Evolutionary conservation across 2,113 vertebrate genomes (phyloP).

Genomic region (Oreochromis tanganicae): DNA sequence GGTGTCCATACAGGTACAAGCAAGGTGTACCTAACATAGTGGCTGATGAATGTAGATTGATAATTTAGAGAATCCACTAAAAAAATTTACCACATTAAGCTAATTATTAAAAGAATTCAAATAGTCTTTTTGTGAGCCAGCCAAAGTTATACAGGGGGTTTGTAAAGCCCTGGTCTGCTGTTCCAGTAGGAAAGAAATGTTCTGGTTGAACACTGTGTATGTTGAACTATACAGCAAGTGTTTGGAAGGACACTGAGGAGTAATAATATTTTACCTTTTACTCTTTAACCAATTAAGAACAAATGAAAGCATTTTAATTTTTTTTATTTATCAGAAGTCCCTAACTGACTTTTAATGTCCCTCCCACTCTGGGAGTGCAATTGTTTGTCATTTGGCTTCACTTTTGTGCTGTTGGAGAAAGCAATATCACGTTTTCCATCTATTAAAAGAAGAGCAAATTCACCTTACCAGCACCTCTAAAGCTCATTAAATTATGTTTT

Average conservation of each 20-base stretch:
- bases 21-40: not conserved
- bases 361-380: not conserved
- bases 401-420: not conserved
- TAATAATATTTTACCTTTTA: not conserved
- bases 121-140: not conserved
- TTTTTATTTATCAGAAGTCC: not conserved
- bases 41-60: not conserved
- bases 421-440: not conserved
- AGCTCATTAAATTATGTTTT: not conserved
- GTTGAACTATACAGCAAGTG: not conserved
- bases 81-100: accelerated
- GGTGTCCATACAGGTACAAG: not conserved
- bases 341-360: not conserved
- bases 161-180: not conserved
- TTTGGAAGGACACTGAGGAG: not conserved
- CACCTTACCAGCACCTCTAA: not conserved
- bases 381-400: not conserved
- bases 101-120: not conserved
- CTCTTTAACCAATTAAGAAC: not conserved
- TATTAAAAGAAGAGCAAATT: not conserved
- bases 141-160: not conserved
- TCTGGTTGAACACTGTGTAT: not conserved
- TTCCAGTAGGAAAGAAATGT: not conserved
- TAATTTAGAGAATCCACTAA: not conserved
- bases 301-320: not conserved